Evolutionary conservation across 2,797 vertebrate species (phyloP).

Genomic region (Spheniscus humboldti): DNA sequence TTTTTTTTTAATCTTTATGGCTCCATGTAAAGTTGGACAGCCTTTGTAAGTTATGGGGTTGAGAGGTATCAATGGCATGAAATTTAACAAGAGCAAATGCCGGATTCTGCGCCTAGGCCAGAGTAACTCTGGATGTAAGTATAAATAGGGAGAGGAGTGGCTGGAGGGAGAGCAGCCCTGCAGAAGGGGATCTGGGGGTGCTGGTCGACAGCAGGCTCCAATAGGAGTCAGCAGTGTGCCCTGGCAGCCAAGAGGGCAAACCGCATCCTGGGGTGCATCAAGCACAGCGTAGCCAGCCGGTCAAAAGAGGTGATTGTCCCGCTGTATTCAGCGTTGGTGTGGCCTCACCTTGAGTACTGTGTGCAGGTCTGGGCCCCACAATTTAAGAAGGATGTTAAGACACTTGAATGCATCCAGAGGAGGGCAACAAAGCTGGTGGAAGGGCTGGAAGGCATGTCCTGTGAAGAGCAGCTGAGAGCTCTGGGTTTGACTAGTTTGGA

Average conservation of each 20-base stretch:
- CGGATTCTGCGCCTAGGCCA: rapidly evolving
- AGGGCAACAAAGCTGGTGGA: neutral
- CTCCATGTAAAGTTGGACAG: neutral
- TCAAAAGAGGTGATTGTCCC: neutral
- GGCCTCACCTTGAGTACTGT: neutral
- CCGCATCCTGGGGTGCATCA: rapidly evolving
- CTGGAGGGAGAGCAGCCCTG: neutral
- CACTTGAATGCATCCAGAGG: rapidly evolving
- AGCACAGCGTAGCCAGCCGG: neutral
- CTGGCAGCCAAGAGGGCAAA: neutral
- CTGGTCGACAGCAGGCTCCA: neutral
- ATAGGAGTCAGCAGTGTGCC: neutral
- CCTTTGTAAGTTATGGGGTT: neutral
- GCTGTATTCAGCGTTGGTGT: rapidly evolving
- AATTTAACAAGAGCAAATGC: neutral
- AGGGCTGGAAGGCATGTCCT: neutral
- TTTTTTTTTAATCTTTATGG: neutral
- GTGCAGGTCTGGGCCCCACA: no score
- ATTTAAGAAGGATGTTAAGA: no score
- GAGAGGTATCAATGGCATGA: neutral
- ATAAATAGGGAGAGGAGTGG: neutral
- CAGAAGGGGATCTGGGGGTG: neutral
- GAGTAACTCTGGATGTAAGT: rapidly evolving
- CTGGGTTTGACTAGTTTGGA: neutral
- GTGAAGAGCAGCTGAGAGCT: neutral